A percentile compares a stretch with the other conserved stretches of the same genome.
phyloP scores from a whole-genome alignment of 2,888 invertebrate species.

The Zygothrica quintamaculata region DNA sequence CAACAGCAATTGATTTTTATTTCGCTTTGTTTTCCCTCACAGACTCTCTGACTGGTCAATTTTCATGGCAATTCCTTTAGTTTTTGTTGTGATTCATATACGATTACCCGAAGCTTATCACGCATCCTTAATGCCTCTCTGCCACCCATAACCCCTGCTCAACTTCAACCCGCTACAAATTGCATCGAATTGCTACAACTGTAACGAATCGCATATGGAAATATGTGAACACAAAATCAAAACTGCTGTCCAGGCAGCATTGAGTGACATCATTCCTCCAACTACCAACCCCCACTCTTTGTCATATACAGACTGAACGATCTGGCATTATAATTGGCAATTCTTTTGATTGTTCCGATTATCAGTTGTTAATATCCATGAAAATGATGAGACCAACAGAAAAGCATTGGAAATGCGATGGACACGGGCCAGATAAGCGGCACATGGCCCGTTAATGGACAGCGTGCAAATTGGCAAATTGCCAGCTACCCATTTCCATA shows the following conservation, averaged over 20 bases:
- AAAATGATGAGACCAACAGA: slow-evolving; percentile 71
- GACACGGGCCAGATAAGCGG: slow-evolving; percentile 49
- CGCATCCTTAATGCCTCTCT: slow-evolving; percentile 43
- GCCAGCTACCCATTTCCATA: slow-evolving; percentile 37
- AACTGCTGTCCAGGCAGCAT: slow-evolving; percentile 36
- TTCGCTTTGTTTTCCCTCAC: slow-evolving; percentile 46
- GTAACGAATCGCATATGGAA: slow-evolving; percentile 65
- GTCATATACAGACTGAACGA: neutral
- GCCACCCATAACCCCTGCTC: slow-evolving; percentile 30
- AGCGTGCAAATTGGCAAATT: slow-evolving; percentile 75
- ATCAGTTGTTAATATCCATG: slow-evolving; percentile 80
- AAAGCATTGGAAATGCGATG: slow-evolving; percentile 18
- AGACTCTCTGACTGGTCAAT: slow-evolving; percentile 41
- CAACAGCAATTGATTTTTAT: slow-evolving; percentile 72
- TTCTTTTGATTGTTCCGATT: slow-evolving; percentile 72
- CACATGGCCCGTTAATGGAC: slow-evolving; percentile 70
- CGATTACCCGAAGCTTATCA: slow-evolving; percentile 63
- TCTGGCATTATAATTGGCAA: slow-evolving; percentile 22
- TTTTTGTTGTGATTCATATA: slow-evolving; percentile 35
- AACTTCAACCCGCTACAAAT: slow-evolving; percentile 38
- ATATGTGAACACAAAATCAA: slow-evolving; percentile 50
- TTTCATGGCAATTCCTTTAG: slow-evolving; percentile 39
- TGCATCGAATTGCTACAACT: slow-evolving; percentile 31
- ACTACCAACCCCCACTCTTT: neutral
- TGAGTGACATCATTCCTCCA: slow-evolving; percentile 45